Percentiles rank a stretch among this genome's conserved stretches.
These are phyloP conservation scores for Frankliniella fusca DNA, from an alignment of 2,888 invertebrate species.

Conservation along the genomic window DNA sequence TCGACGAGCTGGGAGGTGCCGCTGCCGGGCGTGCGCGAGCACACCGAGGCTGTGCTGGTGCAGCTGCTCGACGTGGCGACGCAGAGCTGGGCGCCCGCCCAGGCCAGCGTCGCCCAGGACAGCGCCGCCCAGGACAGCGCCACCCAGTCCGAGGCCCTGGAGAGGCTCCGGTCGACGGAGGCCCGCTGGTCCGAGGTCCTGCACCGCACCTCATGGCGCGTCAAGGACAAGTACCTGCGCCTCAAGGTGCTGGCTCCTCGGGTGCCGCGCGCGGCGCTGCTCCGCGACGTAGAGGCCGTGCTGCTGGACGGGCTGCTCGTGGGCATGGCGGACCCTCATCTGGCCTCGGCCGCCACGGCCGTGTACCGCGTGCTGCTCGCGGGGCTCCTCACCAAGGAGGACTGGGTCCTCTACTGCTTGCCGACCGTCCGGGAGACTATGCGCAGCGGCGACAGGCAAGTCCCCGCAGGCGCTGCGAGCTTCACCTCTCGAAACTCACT, in stretches of 20 bases:
- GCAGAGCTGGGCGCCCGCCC: not conserved
- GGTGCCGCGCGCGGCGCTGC: not conserved
- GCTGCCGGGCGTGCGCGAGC: not conserved
- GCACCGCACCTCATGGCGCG: not conserved
- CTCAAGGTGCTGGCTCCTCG: constrained; percentile 10
- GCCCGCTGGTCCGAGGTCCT: not conserved
- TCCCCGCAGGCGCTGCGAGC: not conserved
- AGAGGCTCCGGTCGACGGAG: not conserved
- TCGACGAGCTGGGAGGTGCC: constrained; percentile 15
- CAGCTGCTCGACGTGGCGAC: not conserved
- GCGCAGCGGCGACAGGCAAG: not conserved
- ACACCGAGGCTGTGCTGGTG: not conserved
- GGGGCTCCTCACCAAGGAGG: not conserved
- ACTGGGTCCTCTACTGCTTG: not conserved
- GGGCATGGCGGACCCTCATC: not conserved
- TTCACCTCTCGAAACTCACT: not conserved
- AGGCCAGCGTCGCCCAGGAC: not conserved
- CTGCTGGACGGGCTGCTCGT: constrained; percentile 8
- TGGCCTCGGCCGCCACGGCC: not conserved
- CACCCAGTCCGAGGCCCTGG: not conserved
- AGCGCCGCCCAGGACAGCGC: not conserved
- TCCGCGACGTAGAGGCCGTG: not conserved
- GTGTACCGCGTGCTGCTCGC: not conserved
- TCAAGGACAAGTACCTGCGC: constrained; percentile 9
- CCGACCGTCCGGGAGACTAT: too few species aligned